Percentiles rank a stretch among this genome's conserved stretches.
Conservation (phyloP, 2,113 vertebrate genomes). For the Climacteris rufus region DNA sequence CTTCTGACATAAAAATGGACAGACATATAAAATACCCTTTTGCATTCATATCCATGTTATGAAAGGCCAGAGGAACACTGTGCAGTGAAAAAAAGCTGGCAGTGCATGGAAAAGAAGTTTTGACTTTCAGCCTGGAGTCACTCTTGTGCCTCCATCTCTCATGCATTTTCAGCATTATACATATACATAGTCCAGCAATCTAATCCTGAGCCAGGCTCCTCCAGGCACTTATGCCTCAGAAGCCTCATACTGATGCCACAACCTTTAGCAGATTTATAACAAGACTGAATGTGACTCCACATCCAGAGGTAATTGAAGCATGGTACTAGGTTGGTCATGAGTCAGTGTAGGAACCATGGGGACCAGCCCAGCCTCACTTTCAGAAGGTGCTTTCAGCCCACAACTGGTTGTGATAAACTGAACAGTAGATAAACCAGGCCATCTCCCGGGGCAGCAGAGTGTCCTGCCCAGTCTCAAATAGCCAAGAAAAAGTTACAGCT, state of each 20-base stretch:
- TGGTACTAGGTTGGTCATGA: neutral
- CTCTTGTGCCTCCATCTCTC: neutral
- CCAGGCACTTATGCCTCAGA: neutral
- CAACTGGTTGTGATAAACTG: accelerated
- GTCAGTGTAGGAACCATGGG: neutral
- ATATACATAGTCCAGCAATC: neutral
- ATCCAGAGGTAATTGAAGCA: accelerated
- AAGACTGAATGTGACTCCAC: neutral
- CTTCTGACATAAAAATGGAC: neutral
- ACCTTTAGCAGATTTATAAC: neutral
- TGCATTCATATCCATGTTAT: neutral
- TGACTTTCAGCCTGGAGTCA: neutral
- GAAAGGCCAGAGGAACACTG: neutral
- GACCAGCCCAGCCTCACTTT: neutral
- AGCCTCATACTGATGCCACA: neutral
- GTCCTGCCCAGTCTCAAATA: neutral
- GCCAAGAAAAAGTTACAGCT: neutral
- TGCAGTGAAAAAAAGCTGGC: neutral
- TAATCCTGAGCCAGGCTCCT: neutral
- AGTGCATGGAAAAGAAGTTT: neutral
- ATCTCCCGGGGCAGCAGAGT: neutral
- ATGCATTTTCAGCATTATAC: neutral
- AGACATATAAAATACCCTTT: neutral
- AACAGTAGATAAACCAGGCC: neutral
- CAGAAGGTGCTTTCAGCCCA: neutral